Percentiles rank a stretch among this genome's conserved stretches.
Evolutionary conservation across 2,888 invertebrate species (phyloP).

Genomic region (Lepas anatifera): DNA sequence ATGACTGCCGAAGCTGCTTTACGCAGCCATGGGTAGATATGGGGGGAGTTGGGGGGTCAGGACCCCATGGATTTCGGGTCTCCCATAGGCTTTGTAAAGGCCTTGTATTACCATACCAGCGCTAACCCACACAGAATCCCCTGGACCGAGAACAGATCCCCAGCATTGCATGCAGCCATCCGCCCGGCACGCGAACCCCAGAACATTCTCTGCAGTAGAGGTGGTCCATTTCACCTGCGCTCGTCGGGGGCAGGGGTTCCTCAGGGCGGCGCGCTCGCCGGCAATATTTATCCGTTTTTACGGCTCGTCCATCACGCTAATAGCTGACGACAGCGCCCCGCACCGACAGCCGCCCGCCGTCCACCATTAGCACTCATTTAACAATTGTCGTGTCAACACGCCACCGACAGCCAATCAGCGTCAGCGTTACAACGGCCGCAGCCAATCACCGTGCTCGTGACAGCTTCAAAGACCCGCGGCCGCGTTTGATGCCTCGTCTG

Average conservation of each 20-base stretch:
- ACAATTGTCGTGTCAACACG: slow-evolving; percentile 8
- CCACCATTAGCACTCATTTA: background rate
- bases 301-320: background rate
- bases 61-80: too few relatives aligned
- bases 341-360: background rate
- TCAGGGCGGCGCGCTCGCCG: background rate
- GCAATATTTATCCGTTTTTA: slow-evolving; percentile 9
- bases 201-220: too few relatives aligned
- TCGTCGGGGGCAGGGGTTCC: too few relatives aligned
- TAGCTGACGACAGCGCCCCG: background rate
- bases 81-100: too few relatives aligned
- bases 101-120: too few relatives aligned
- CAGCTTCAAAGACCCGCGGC: background rate
- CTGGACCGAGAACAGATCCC: too few relatives aligned
- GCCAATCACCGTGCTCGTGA: background rate
- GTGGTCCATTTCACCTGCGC: background rate
- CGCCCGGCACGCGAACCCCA: too few relatives aligned
- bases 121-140: too few relatives aligned
- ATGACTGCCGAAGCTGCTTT: too few relatives aligned
- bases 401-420: background rate
- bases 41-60: too few relatives aligned
- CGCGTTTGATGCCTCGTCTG: background rate
- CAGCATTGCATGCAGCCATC: too few relatives aligned
- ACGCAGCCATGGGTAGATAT: too few relatives aligned
- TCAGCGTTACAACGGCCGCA: background rate